Evolutionary conservation across 2,888 invertebrate species (phyloP).

Genomic region (Automeris io): DNA sequence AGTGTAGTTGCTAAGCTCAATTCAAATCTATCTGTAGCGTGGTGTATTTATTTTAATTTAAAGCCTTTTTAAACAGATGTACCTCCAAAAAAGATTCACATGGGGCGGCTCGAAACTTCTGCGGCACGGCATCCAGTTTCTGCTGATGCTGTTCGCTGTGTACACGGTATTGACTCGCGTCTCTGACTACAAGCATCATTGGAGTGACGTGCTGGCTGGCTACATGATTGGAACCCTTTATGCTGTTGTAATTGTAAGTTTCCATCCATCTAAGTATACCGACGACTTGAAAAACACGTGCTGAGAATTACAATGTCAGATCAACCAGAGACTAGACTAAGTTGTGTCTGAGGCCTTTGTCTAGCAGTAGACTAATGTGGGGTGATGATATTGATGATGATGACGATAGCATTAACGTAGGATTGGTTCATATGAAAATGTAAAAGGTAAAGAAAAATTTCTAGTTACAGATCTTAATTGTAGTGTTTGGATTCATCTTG

Average conservation of each 20-base stretch:
- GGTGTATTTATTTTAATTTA: background rate
- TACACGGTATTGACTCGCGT: slow-evolving; percentile 93
- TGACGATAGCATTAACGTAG: background rate
- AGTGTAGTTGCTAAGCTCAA: no score
- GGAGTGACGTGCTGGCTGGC: slow-evolving; percentile 96
- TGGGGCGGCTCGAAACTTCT: slow-evolving; percentile 89
- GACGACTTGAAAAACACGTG: no score
- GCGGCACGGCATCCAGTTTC: slow-evolving; percentile 90
- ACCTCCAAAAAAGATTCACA: slow-evolving; percentile 89
- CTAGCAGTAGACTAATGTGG: no score
- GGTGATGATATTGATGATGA: no score
- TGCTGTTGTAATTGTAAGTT: slow-evolving; percentile 84
- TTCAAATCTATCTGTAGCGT: no score
- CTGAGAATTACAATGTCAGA: no score
- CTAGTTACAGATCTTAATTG: no score
- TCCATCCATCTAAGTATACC: no score
- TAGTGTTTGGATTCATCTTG: no score
- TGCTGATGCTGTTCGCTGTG: slow-evolving; percentile 87
- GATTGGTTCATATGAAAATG: background rate
- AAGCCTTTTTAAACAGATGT: slow-evolving; percentile 79
- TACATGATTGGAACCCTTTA: slow-evolving; percentile 80
- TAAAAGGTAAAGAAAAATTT: no score
- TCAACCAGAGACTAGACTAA: no score
- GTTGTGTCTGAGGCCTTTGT: no score
- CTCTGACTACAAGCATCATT: slow-evolving; percentile 98